phyloP scores from a whole-genome alignment of 2,113 vertebrate genomes.

The Ranitomeya imitator region DNA sequence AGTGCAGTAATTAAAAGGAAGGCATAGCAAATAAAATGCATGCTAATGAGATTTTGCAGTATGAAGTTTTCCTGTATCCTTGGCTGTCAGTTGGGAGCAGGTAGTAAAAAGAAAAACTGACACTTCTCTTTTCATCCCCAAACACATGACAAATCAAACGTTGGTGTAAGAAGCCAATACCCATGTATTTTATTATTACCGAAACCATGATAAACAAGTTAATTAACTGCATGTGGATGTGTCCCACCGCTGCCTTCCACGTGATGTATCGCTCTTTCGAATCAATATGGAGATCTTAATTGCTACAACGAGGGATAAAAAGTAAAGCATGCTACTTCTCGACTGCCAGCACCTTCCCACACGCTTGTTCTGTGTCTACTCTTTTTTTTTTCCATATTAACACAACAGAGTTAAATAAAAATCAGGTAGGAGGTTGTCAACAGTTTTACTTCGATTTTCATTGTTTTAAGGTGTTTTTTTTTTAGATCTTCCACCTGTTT shows the following conservation, averaged over 20 bases:
- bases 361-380: not conserved
- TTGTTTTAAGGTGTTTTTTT: not conserved
- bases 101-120: conserved; percentile 24
- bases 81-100: conserved; percentile 31
- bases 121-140: conserved; percentile 29
- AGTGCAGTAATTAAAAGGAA: conserved; percentile 58
- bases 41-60: conserved; percentile 50
- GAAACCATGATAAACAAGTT: conserved; percentile 32
- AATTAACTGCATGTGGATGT: conserved; percentile 41
- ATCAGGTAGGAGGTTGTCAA: not conserved
- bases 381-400: not conserved
- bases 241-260: conserved; percentile 4
- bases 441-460: not conserved
- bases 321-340: not conserved
- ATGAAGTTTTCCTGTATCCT: conserved; percentile 39
- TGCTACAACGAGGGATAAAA: conserved; percentile 8
- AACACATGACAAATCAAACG: conserved; percentile 26
- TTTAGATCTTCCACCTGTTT: not conserved
- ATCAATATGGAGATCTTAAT: conserved; percentile 32
- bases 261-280: conserved; percentile 1
- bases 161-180: conserved; percentile 22
- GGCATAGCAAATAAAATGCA: conserved; percentile 55
- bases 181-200: conserved; percentile 19
- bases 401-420: not conserved
- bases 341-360: not conserved